Evolutionary conservation across 1,140 invertebrate genomes (phyloP), one percentile per base, ranked within the genome.

Genomic region (Wasmannia auropunctata): DNA sequence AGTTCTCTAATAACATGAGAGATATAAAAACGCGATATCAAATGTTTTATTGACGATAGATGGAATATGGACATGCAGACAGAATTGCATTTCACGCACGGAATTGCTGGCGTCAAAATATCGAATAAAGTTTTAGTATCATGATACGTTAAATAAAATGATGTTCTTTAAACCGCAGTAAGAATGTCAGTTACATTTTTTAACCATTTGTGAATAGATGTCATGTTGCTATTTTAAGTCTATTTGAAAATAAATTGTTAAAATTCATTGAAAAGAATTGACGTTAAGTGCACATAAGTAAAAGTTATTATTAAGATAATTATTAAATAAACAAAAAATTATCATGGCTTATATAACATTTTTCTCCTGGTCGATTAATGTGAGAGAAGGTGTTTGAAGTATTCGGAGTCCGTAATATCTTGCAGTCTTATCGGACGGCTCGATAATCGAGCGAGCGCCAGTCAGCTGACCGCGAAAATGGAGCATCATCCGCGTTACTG

Each of bases 391-490:
- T n/a, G 16, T 34, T 11, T 2, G 10, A 56, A 43, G 34, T 34
- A 67, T 67, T 67, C 72, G 11, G 31, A n/a, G n/a, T n/a, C 22
- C 8, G 25, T 54, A 72, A 46, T 46, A 46, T 58, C 70, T 60
- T 28, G 11, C 79, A 69, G 28, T 60, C 31, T 79, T 72, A 81
- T 74, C 67, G 60, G 22, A 28, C 31, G 51, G n/a, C 25, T 81
- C 79, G 51, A 81, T 81, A 81, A 72, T 56, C 34, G 34, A 60
- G 65, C 49, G 65, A 72, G 37, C 65, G 34, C 19, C 49, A 54
- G n/a, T 31, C 67, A 83, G 67, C 51, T 83, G 60, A 54, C 46
- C 79, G 67, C 37, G 67, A 83, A 83, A 83, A 83, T 83, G 51
- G 65, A 72, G 40, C 79, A 83, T 83, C 51, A 51, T 83, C 67